Evolutionary conservation across 2,888 invertebrate species (phyloP).

Genomic region (Euzophera pinguis): DNA sequence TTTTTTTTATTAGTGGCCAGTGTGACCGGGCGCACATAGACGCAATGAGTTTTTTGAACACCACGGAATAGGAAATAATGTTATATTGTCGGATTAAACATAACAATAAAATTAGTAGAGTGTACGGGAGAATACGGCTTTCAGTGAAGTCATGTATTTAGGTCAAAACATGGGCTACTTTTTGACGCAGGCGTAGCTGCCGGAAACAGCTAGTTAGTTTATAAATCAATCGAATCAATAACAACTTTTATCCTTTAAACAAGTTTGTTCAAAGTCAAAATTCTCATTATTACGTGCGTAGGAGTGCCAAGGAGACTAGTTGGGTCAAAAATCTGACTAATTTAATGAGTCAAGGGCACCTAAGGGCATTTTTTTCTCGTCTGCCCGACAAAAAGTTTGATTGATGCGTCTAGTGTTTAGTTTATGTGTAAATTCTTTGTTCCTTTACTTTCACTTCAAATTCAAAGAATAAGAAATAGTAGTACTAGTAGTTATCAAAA

Average conservation of each 20-base stretch:
- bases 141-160: neutral
- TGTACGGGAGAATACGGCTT: no score
- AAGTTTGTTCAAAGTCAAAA: constrained; percentile 3
- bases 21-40: no score
- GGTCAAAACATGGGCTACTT: no score
- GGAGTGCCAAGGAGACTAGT: neutral
- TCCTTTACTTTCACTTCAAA: neutral
- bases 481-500: no score
- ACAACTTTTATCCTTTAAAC: neutral
- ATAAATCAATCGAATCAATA: neutral
- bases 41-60: no score
- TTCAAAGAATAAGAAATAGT: no score
- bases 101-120: no score
- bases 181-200: no score
- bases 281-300: neutral
- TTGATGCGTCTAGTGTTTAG: neutral
- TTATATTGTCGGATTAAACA: no score
- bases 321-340: constrained; percentile 3
- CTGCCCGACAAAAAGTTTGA: neutral
- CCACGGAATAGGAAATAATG: no score
- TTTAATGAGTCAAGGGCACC: neutral
- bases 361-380: neutral
- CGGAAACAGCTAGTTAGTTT: no score
- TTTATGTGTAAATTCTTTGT: neutral
- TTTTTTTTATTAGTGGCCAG: no score